Evolutionary conservation across 2,113 vertebrate species (phyloP).

Genomic region (Edolisoma coerulescens): DNA sequence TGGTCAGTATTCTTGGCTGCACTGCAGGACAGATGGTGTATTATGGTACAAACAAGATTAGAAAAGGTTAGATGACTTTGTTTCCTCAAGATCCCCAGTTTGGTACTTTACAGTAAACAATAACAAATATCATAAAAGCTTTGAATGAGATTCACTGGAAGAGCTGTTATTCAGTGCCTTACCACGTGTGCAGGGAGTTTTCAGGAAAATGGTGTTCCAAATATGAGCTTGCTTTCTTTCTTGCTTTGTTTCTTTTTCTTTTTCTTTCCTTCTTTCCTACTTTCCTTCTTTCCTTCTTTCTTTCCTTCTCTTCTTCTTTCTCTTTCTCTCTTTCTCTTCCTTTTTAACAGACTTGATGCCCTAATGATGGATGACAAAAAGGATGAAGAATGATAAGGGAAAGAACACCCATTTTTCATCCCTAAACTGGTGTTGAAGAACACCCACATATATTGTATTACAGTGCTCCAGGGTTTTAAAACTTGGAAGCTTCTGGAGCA

Average conservation of each 20-base stretch:
- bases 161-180: background rate
- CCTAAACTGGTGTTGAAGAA: background rate
- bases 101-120: background rate
- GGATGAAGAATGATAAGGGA: background rate
- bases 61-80: background rate
- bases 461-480: background rate
- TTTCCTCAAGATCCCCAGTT: background rate
- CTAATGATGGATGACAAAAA: background rate
- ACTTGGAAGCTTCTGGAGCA: background rate
- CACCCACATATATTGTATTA: background rate
- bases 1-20: background rate
- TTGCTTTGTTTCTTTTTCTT: rapidly evolving
- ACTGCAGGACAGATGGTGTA: background rate
- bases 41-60: background rate
- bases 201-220: background rate
- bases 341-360: background rate
- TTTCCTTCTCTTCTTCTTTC: background rate
- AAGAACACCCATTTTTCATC: background rate
- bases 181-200: background rate
- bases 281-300: background rate
- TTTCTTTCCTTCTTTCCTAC: background rate
- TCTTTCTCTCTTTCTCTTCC: background rate
- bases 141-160: background rate
- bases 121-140: background rate
- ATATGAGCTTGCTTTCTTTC: background rate